These are phyloP conservation scores for Notospermus geniculatus DNA, from an alignment of 1,140 invertebrate genomes.

Conservation along the genomic window DNA sequence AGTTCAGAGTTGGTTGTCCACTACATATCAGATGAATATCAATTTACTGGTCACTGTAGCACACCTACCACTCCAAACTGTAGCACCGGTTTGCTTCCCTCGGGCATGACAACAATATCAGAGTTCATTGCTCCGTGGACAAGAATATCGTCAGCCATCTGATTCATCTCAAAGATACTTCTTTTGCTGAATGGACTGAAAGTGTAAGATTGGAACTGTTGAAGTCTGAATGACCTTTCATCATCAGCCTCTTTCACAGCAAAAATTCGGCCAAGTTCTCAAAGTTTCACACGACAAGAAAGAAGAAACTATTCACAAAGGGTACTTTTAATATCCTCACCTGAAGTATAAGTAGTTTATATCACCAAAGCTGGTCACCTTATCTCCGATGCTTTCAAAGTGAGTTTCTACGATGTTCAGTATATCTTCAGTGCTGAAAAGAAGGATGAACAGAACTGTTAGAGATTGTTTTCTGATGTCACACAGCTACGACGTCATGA, in stretches of 20 bases:
- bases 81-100: slow-evolving; percentile 30
- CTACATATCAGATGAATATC: too few relatives aligned
- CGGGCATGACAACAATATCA: slow-evolving; percentile 30
- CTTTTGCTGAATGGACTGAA: slow-evolving; percentile 35
- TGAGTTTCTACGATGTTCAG: slow-evolving; percentile 28
- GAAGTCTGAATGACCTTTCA: too few relatives aligned
- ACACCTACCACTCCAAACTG: slow-evolving; percentile 36
- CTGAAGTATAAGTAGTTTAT: slow-evolving; percentile 35
- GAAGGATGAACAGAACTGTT: too few relatives aligned
- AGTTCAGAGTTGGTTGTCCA: too few relatives aligned
- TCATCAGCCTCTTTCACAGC: too few relatives aligned
- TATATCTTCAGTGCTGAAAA: slow-evolving; percentile 24
- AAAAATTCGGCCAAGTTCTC: too few relatives aligned
- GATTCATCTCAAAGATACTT: slow-evolving; percentile 32
- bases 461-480: too few relatives aligned
- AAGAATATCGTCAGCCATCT: slow-evolving; percentile 22
- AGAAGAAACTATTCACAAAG: too few relatives aligned
- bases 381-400: slow-evolving; percentile 33
- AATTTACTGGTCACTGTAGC: background rate
- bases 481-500: too few relatives aligned
- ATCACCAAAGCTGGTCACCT: slow-evolving; percentile 32
- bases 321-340: slow-evolving; percentile 27
- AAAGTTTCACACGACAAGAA: too few relatives aligned
- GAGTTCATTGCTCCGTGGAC: slow-evolving; percentile 22
- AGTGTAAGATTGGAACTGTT: slow-evolving; percentile 12